Evolutionary conservation across 2,797 vertebrate genomes (phyloP).

Genomic region (Coilia nasus): DNA sequence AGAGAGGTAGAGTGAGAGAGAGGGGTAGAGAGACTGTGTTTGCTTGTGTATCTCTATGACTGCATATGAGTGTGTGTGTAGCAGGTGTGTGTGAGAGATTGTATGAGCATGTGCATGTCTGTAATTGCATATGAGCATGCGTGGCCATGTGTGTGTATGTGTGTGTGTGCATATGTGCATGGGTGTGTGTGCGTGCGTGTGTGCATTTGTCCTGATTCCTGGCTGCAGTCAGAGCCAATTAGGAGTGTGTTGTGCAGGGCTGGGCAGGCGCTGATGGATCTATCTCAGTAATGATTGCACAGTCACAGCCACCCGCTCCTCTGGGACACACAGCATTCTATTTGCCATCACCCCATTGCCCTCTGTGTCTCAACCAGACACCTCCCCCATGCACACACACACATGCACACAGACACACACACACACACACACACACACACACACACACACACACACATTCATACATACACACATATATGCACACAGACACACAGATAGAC

Average conservation of each 20-base stretch:
- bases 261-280: slow-evolving; percentile 68
- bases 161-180: slow-evolving; percentile 3
- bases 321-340: slow-evolving; percentile 71
- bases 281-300: slow-evolving; percentile 79
- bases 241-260: slow-evolving; percentile 38
- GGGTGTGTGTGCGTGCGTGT: background rate
- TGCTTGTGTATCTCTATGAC: too few species aligned
- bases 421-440: too few species aligned
- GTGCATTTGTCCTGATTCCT: slow-evolving; percentile 12
- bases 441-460: too few species aligned
- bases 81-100: too few species aligned
- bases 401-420: slow-evolving; percentile 4
- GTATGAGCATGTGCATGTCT: too few species aligned
- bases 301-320: slow-evolving; percentile 73
- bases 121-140: too few species aligned
- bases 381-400: background rate
- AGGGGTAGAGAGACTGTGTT: too few species aligned
- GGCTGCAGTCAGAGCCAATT: slow-evolving; percentile 32
- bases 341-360: slow-evolving; percentile 68
- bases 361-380: slow-evolving; percentile 32
- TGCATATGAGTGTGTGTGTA: too few species aligned
- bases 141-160: background rate
- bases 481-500: too few species aligned
- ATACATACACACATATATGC: too few species aligned
- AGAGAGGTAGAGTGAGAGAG: too few species aligned